Percentiles rank a stretch among this genome's conserved stretches.
phyloP scores from a whole-genome alignment of 2,888 invertebrate genomes.

The Calliphora vomitoria region DNA sequence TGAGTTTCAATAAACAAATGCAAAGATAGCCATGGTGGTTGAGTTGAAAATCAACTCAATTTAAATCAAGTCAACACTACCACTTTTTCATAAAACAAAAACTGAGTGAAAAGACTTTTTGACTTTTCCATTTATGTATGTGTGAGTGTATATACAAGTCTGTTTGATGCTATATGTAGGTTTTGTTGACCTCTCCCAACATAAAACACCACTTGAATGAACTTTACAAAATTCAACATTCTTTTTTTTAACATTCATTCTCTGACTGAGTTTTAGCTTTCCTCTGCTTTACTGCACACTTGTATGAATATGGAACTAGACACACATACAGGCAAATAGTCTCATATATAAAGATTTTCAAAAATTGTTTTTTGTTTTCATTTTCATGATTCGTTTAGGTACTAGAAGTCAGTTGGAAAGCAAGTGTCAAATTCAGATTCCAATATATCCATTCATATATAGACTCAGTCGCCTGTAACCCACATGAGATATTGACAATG shows the following conservation, averaged over 20 bases:
- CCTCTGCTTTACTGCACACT: neutral
- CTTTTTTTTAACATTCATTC: neutral
- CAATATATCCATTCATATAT: constrained; percentile 30
- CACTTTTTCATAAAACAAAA: neutral
- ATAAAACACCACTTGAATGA: constrained; percentile 31
- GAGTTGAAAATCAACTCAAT: constrained; percentile 55
- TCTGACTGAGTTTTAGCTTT: neutral
- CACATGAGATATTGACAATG: constrained; percentile 62
- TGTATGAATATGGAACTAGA: neutral
- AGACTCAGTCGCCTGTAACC: constrained; percentile 32
- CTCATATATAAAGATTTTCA: neutral
- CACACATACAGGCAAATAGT: neutral
- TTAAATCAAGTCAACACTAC: constrained; percentile 58
- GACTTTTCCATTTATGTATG: neutral
- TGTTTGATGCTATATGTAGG: neutral
- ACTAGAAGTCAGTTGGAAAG: constrained; percentile 33
- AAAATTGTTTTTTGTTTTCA: constrained; percentile 5
- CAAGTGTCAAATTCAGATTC: constrained; percentile 66
- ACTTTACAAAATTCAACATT: constrained; percentile 10
- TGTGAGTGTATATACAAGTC: neutral
- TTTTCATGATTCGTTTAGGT: constrained; percentile 11
- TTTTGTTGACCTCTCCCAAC: constrained; percentile 13
- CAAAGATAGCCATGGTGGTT: constrained; percentile 29
- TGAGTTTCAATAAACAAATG: neutral
- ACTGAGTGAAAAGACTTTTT: neutral